Evolutionary conservation across 2,888 invertebrate species (phyloP), one percentile per base, ranked within the genome.

Genomic region (Carabus problematicus): DNA sequence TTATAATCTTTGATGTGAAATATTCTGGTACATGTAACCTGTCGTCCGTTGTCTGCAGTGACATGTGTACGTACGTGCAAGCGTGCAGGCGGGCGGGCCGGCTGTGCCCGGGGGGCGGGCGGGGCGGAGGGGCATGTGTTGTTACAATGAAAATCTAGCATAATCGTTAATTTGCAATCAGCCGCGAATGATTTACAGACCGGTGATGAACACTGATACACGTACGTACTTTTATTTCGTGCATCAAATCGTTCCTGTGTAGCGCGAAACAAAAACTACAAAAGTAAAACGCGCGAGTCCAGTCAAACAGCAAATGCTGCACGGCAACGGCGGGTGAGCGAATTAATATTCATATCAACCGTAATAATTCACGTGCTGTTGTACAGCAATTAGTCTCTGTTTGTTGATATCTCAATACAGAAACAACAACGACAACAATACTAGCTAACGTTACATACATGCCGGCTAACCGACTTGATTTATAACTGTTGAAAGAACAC

Each of bases 131-230:
- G 47, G 41, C 8, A 12, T 41, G 42, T 1, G 45, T 43, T 60
- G 18, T 43, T 43, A 45, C 61, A 60, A 16, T 60, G 14, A 60
- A 60, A 60, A 60, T 60, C 42, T 41, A 45, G 61, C 8, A 8
- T 60, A 71, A 72, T 76, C 40, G 58, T 66, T 66, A 66, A 67
- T 67, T 67, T 52, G 60, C 67, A 67, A 67, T 67, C 67, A 67
- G 41, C 60, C 18, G 14, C 56, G 56, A 56, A 60, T 67, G 67
- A 67, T 67, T 67, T 67, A 67, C 45, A 52, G n/a, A n/a, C 41
- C n/a, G 47, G 8, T 49, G 60, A 60, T n/a, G n/a, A n/a, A n/a
- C n/a, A n/a, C n/a, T n/a, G n/a, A n/a, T n/a, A n/a, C n/a, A n/a
- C n/a, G n/a, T 67, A 47, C 19, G 18, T 12, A 2, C 45, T 60